Evolutionary conservation across 2,797 vertebrate species (phyloP).

Genomic region (Gadopsis marmoratus): DNA sequence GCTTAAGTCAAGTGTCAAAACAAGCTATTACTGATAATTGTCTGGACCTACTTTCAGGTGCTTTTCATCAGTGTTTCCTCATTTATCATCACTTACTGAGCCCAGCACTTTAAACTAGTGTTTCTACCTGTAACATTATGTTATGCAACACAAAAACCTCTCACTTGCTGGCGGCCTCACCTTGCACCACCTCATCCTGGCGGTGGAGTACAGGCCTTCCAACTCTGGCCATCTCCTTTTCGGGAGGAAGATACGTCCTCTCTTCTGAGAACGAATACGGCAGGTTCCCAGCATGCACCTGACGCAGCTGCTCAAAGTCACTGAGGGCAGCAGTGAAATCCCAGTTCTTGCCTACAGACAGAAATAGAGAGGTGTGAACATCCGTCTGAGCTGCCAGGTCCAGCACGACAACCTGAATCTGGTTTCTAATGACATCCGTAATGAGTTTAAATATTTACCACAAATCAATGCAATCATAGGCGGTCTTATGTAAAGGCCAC

Average conservation of each 20-base stretch:
- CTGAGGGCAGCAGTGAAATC: slow-evolving; percentile 94
- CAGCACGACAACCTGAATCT: slow-evolving; percentile 10
- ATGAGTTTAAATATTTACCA: slow-evolving; percentile 69
- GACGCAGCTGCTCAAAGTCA: slow-evolving; percentile 95
- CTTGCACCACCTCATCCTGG: slow-evolving; percentile 94
- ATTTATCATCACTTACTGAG: neutral
- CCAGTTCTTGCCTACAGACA: slow-evolving; percentile 94
- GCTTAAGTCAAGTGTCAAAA: neutral
- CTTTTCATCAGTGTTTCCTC: neutral
- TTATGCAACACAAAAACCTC: neutral
- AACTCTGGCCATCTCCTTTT: slow-evolving; percentile 85
- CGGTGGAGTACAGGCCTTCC: slow-evolving; percentile 89
- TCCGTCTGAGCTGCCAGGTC: slow-evolving; percentile 8
- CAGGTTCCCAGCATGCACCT: slow-evolving; percentile 92
- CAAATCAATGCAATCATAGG: slow-evolving; percentile 10
- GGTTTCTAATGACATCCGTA: slow-evolving; percentile 28
- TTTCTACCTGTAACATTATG: neutral
- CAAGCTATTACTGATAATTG: neutral
- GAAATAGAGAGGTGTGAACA: slow-evolving; percentile 7
- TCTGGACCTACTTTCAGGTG: neutral
- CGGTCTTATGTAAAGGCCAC: slow-evolving; percentile 46
- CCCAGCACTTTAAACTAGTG: neutral
- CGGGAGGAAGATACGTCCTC: slow-evolving; percentile 71
- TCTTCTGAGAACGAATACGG: slow-evolving; percentile 75
- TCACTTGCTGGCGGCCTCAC: slow-evolving; percentile 73